Evolutionary conservation across 2,113 vertebrate genomes (phyloP), one percentile per base, ranked within the genome.

Genomic region (Salminus brasiliensis): DNA sequence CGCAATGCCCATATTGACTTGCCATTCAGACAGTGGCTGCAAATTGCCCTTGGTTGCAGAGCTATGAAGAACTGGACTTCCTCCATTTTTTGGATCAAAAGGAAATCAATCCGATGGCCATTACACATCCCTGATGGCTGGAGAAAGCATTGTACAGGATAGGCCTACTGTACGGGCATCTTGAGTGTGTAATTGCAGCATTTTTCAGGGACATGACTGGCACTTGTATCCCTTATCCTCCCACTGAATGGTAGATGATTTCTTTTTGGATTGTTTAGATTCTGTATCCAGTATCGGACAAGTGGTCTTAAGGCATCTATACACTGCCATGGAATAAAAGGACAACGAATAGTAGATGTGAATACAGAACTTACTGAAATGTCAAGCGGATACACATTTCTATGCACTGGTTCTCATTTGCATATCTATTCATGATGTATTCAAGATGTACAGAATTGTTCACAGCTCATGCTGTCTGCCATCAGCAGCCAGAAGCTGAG

Each of bases 21-120:
- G 30, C 43, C 65, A 30, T 59, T 79, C 27, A 65, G 49, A 79
- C 27, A 30, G 41, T 21, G 53, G 25, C 27, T 45, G 53, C 18
- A 45, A 74, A 41, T 74, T 65, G 45, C 68, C 75, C 29, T 8
- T 16, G 49, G 25, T 9, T 23, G 63, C 66, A 49, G 11, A 66
- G 53, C 15, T 66, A 65, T 36, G 8, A 59, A 76, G 60, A 45
- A 69, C 49, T 52, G 30, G 45, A 76, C 81, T 84, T 82, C 76
- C 57, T 77, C 4, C 70, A 53, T 74, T 74, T 70, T 85, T 39
- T 29, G 59, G 23, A 66, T 86, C 81, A 78, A 79, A 87, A 59
- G 32, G 82, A 81, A 91, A 92, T 93, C 91, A 87, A 89, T 91
- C 79, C 34, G 72, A 73, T 77, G 18, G 81, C 77, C 82, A 83